A percentile compares a stretch with the other conserved stretches of the same genome.
These are phyloP conservation scores for Nycticorax nycticorax DNA, from an alignment of 2,113 vertebrate species.

Conservation along the genomic window DNA sequence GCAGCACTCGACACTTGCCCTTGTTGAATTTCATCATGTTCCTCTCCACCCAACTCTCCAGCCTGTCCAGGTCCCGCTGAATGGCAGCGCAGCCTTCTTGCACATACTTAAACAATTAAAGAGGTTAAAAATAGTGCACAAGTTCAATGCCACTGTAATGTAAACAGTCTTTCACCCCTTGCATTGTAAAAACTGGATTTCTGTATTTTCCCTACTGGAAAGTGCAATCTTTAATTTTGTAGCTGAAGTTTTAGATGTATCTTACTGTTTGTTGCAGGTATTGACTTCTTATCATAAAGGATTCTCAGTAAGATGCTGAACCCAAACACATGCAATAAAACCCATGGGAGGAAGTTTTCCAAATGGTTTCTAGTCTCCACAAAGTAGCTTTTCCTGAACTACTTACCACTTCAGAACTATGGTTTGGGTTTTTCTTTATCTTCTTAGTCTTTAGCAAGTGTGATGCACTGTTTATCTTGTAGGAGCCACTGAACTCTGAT, in stretches of 20 bases:
- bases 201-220: not conserved
- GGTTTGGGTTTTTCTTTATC: not conserved
- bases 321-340: not conserved
- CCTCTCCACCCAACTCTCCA: no score
- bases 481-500: slow-evolving; percentile 6
- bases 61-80: no score
- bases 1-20: no score
- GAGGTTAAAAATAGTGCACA: not conserved
- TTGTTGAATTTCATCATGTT: no score
- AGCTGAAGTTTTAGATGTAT: not conserved
- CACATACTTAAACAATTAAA: not conserved
- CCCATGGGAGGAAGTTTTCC: not conserved
- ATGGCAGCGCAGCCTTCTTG: no score
- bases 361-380: not conserved
- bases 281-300: not conserved
- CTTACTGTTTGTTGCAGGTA: not conserved
- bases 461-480: not conserved
- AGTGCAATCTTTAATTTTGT: not conserved
- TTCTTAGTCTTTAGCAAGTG: not conserved
- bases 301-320: not conserved
- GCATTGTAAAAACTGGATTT: not conserved
- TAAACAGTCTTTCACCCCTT: not conserved
- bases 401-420: not conserved
- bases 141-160: not conserved
- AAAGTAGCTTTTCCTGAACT: not conserved